Percentiles rank a stretch among this genome's conserved stretches.
Evolutionary conservation across 2,797 vertebrate genomes (phyloP).

Genomic region (Tympanoctomys barrerae): DNA sequence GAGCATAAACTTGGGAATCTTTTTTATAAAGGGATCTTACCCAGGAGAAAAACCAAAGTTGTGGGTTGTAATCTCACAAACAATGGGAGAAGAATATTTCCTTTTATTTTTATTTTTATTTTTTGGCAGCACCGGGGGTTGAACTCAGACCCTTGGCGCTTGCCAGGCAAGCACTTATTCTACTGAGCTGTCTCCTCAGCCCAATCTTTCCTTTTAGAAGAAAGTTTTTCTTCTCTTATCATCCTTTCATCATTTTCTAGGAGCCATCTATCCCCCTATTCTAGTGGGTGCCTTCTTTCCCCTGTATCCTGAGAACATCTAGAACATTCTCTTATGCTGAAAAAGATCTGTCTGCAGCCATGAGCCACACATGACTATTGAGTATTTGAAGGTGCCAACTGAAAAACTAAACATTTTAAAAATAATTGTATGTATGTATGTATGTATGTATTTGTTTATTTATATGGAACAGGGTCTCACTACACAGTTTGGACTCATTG

Average conservation of each 20-base stretch:
- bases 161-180: too few relatives aligned
- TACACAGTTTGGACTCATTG: too few relatives aligned
- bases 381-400: not conserved
- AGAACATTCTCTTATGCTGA: not conserved
- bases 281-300: not conserved
- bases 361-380: not conserved
- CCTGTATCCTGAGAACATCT: not conserved
- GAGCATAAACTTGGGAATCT: not conserved
- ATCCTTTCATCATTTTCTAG: not conserved
- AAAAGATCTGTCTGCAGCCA: not conserved
- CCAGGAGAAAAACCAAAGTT: not conserved
- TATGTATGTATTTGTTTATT: too few relatives aligned
- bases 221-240: not conserved
- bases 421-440: not conserved
- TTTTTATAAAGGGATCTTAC: not conserved
- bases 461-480: too few relatives aligned
- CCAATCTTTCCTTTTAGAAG: not conserved
- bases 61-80: not conserved
- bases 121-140: too few relatives aligned
- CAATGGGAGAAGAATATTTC: not conserved
- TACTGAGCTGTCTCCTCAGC: too few relatives aligned
- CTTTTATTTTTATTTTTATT: too few relatives aligned
- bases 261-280: not conserved
- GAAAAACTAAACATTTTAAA: not conserved
- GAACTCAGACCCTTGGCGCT: too few relatives aligned